Conservation (phyloP, 1,140 invertebrate genomes). For the Araneus ventricosus region DNA sequence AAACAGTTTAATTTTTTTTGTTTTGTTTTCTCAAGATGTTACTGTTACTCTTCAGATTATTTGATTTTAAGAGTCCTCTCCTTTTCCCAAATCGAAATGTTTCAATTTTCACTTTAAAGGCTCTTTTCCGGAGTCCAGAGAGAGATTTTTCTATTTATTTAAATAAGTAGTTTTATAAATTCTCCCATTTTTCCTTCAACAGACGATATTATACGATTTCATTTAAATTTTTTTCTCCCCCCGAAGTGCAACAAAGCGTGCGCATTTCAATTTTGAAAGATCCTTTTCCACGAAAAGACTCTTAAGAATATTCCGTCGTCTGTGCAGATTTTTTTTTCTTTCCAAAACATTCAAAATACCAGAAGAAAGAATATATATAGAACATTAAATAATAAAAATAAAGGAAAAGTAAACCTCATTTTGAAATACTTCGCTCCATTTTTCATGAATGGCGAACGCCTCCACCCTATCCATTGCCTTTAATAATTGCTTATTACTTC, state of each 20-base stretch:
- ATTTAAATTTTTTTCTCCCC: neutral
- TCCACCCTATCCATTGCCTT: too few species aligned
- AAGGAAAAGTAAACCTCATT: neutral
- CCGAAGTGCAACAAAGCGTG: neutral
- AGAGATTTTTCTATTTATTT: neutral
- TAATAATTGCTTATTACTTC: slow-evolving; percentile 1
- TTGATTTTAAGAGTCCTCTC: neutral
- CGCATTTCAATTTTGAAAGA: neutral
- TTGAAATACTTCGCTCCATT: neutral
- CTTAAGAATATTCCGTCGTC: neutral
- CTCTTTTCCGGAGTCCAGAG: too few species aligned
- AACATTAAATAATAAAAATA: neutral
- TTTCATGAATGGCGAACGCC: neutral
- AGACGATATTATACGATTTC: neutral
- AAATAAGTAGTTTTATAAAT: neutral
- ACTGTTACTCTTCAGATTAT: neutral
- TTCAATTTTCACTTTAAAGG: neutral
- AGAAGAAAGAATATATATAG: too few species aligned
- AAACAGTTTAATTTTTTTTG: too few species aligned
- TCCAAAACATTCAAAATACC: neutral
- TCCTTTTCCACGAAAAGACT: neutral
- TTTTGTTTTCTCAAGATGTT: neutral
- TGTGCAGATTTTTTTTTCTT: neutral
- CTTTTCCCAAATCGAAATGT: neutral
- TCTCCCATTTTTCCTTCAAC: neutral